A percentile compares a stretch with the other conserved stretches of the same genome.
phyloP scores from a whole-genome alignment of 2,113 vertebrate genomes.

The Aplodontia rufa region DNA sequence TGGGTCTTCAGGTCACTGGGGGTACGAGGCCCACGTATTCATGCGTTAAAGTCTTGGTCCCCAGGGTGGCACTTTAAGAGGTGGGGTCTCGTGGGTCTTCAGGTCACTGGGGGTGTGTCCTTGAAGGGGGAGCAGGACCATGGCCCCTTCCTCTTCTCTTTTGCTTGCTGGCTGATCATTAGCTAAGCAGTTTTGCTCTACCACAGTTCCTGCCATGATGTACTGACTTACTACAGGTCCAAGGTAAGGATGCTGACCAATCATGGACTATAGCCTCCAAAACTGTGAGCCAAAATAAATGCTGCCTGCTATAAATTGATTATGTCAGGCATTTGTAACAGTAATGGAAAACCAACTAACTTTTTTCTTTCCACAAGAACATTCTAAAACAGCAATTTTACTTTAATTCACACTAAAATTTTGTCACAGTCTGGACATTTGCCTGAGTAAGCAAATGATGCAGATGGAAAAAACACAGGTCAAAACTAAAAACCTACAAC shows the following conservation, averaged over 20 bases:
- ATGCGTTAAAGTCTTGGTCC: neutral
- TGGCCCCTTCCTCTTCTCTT: neutral
- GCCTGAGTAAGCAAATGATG: neutral
- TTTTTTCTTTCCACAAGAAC: constrained; percentile 22
- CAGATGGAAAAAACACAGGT: neutral
- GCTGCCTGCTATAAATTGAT: neutral
- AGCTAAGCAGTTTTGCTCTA: neutral
- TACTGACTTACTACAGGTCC: neutral
- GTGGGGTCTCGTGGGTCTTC: neutral
- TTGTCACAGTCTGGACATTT: neutral
- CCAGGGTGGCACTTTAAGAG: neutral
- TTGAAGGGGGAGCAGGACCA: no score
- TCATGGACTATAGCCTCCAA: neutral
- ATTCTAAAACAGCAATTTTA: neutral
- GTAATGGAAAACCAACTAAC: neutral
- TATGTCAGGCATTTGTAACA: neutral
- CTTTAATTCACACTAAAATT: constrained; percentile 30
- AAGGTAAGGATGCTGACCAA: neutral
- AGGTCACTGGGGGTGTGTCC: no score
- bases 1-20: no score
- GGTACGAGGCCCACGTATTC: no score
- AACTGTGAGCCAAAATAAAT: neutral
- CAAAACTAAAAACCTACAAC: neutral
- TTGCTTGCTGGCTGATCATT: neutral
- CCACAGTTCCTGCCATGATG: neutral